A percentile compares a stretch with the other conserved stretches of the same genome.
phyloP scores from a whole-genome alignment of 2,797 vertebrate species.

The Aulostomus chinensis region DNA sequence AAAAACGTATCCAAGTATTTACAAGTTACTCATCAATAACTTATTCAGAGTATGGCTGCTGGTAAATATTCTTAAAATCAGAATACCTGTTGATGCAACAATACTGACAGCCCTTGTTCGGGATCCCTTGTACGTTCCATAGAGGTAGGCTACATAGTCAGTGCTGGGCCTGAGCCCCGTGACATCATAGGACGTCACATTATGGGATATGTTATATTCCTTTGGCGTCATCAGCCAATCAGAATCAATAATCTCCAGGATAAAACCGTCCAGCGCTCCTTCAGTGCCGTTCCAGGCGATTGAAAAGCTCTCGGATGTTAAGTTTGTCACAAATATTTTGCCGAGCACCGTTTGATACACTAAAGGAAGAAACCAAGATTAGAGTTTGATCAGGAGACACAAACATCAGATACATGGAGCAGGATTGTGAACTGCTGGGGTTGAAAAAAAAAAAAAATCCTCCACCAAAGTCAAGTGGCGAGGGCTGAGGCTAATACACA shows the following conservation, averaged over 20 bases:
- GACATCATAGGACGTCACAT: slow-evolving; percentile 80
- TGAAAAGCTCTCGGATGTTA: slow-evolving; percentile 91
- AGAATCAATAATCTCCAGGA: slow-evolving; percentile 96
- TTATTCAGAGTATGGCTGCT: no score
- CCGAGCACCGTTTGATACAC: slow-evolving; percentile 84
- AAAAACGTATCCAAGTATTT: no score
- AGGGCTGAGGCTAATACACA: no score
- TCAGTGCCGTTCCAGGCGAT: slow-evolving; percentile 87
- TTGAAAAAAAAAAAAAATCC: no score
- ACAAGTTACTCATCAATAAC: no score
- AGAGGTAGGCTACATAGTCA: slow-evolving; percentile 96
- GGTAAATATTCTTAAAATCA: no score
- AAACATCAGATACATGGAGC: no score
- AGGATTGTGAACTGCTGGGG: no score
- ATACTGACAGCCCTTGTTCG: slow-evolving; percentile 85
- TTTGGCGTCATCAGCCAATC: slow-evolving; percentile 88
- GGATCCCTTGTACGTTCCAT: slow-evolving; percentile 83
- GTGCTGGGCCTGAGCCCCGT: slow-evolving; percentile 89
- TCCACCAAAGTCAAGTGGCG: no score
- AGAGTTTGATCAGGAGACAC: slow-evolving; percentile 20
- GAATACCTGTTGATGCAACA: slow-evolving; percentile 93
- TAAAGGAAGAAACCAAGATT: slow-evolving; percentile 81
- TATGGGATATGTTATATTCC: slow-evolving; percentile 86
- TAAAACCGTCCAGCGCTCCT: slow-evolving; percentile 86
- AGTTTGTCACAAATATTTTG: slow-evolving; percentile 84